Evolutionary conservation across 2,797 vertebrate genomes (phyloP).

Genomic region (Microtus agrestis): DNA sequence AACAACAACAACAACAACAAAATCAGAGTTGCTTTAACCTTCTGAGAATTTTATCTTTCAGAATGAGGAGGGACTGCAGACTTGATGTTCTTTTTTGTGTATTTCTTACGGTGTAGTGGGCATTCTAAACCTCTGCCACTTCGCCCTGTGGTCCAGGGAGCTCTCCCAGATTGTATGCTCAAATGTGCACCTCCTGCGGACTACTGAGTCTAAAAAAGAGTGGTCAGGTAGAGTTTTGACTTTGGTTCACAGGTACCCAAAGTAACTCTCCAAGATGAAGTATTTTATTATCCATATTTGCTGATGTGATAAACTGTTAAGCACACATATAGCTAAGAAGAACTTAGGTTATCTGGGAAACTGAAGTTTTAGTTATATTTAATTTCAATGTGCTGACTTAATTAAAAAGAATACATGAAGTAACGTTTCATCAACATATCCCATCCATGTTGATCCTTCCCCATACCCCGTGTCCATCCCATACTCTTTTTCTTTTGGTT

Average conservation of each 20-base stretch:
- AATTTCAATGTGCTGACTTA: neutral
- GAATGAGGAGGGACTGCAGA: neutral
- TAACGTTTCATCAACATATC: neutral
- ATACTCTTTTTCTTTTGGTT: neutral
- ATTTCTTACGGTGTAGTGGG: neutral
- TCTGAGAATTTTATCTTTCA: neutral
- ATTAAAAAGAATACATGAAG: neutral
- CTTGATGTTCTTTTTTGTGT: rapidly evolving
- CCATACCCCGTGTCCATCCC: too few species aligned
- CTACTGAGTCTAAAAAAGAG: neutral
- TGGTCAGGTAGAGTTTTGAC: too few species aligned
- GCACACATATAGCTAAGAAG: neutral
- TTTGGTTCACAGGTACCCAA: neutral
- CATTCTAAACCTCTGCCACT: neutral
- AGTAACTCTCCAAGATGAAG: neutral
- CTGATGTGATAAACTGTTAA: neutral
- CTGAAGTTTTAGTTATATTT: neutral
- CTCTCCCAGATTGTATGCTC: too few species aligned
- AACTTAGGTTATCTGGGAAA: neutral
- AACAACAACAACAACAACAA: neutral
- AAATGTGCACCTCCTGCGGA: rapidly evolving
- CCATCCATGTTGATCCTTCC: neutral
- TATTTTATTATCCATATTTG: neutral
- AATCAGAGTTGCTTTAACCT: neutral
- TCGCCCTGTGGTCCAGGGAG: too few species aligned